These are phyloP conservation scores for Ochropacha duplaris DNA, from an alignment of 2,888 invertebrate genomes.

Conservation along the genomic window DNA sequence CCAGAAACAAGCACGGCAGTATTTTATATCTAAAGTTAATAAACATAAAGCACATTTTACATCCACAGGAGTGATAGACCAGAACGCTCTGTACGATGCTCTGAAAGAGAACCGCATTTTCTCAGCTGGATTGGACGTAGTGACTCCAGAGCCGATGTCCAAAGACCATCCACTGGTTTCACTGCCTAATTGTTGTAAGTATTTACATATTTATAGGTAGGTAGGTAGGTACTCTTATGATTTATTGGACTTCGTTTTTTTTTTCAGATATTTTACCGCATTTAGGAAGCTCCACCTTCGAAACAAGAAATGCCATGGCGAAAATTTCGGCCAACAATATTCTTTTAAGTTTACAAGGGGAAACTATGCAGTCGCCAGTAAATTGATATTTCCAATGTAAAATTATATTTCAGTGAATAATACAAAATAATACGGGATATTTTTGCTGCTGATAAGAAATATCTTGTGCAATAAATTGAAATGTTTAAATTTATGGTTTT, in stretches of 20 bases:
- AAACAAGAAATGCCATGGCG: constrained; percentile 90
- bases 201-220: background rate
- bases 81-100: constrained; percentile 89
- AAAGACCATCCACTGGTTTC: constrained; percentile 87
- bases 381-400: constrained; percentile 16
- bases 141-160: constrained; percentile 93
- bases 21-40: background rate
- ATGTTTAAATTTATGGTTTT: background rate
- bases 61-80: constrained; percentile 85
- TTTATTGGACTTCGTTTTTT: background rate
- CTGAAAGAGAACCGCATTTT: constrained; percentile 88
- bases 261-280: constrained; percentile 91
- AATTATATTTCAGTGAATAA: background rate
- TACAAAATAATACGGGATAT: too few relatives aligned
- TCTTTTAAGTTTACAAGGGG: constrained; percentile 86
- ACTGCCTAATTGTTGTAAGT: constrained; percentile 91
- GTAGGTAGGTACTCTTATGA: background rate
- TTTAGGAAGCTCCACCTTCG: constrained; percentile 90
- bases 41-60: background rate
- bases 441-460: background rate
- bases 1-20: background rate
- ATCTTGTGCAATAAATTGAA: background rate
- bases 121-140: constrained; percentile 95
- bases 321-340: constrained; percentile 89
- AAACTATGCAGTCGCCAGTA: constrained; percentile 69